A percentile compares a stretch with the other conserved stretches of the same genome.
Evolutionary conservation across 1,140 invertebrate species (phyloP).

Genomic region (Ceratitis capitata): DNA sequence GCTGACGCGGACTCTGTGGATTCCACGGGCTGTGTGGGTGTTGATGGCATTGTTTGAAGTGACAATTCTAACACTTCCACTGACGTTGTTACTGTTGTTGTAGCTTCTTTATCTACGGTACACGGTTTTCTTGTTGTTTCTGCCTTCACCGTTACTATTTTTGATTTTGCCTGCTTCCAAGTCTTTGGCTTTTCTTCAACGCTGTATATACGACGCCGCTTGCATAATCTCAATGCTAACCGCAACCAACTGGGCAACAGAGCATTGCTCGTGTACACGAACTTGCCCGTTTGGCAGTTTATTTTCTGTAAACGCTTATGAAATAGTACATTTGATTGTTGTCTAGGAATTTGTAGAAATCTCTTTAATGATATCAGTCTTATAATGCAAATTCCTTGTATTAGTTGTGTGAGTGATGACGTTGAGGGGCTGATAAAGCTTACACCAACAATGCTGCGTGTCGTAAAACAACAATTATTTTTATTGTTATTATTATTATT

Average conservation of each 20-base stretch:
- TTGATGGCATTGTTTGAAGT: neutral
- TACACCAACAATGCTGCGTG: neutral
- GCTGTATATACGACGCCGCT: neutral
- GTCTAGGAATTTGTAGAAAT: slow-evolving; percentile 53
- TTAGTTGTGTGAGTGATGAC: neutral
- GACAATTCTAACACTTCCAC: neutral
- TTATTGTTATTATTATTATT: no score
- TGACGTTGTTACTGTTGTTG: neutral
- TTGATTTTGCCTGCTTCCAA: neutral
- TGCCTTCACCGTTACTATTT: neutral
- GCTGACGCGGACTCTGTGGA: neutral
- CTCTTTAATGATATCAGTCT: slow-evolving; percentile 65
- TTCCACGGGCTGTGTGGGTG: neutral
- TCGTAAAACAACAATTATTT: neutral
- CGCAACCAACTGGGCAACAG: neutral
- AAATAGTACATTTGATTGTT: slow-evolving; percentile 11
- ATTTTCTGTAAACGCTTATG: slow-evolving; percentile 29
- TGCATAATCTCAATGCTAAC: neutral
- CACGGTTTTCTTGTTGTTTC: no score
- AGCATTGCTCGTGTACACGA: no score
- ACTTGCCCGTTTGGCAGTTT: neutral
- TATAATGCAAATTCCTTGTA: slow-evolving; percentile 64
- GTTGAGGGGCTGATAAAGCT: neutral
- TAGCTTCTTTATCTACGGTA: no score
- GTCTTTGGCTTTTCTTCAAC: no score